Evolutionary conservation across 2,888 invertebrate species (phyloP), one percentile per base, ranked within the genome.

Genomic region (Caenorhabditis auriculariae): DNA sequence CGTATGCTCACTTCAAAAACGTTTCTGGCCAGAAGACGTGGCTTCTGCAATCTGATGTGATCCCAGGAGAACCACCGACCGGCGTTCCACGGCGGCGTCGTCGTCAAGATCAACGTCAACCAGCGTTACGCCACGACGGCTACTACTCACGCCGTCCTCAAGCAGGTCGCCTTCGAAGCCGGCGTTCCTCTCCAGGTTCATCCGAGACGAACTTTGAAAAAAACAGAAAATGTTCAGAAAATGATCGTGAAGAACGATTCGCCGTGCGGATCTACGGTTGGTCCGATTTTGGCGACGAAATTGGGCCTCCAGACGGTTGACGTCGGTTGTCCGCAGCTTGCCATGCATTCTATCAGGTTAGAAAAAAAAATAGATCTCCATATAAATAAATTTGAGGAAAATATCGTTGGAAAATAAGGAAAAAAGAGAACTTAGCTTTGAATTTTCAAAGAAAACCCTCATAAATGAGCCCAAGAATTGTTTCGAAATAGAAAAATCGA

Each of bases 41-140:
- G n/a, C n/a, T n/a, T n/a, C n/a, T n/a, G n/a, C n/a, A n/a, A n/a
- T n/a, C n/a, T n/a, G n/a, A n/a, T n/a, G n/a, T n/a, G n/a, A n/a
- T n/a, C n/a, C n/a, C 50, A 63, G 64, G 74, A 76, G 44, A 78
- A 78, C 37, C 77, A 77, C 57, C 63, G 69, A 19, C 75, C 76
- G 9, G 45, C 57, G 1, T 77, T 78, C 67, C 74, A 78, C 44
- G 74, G 70, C 1, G 75, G 76, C 17, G 69, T 78, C 26, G 74
- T 76, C 37, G 75, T 78, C 24, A 78, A 78, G 60, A 81, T 83
- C 62, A 86, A 86, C 66, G 77, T 83, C 50, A 85, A 85, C 69
- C 85, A 85, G 74, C 74, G 83, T 1, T 85, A 85, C 68, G 85
- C 85, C 3, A 84, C 85, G 2, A 85, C 84, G 0, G 78, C 83